A percentile compares a stretch with the other conserved stretches of the same genome.
These are phyloP conservation scores for Atherinomorus stipes DNA, from an alignment of 2,113 vertebrate genomes.

Conservation along the genomic window DNA sequence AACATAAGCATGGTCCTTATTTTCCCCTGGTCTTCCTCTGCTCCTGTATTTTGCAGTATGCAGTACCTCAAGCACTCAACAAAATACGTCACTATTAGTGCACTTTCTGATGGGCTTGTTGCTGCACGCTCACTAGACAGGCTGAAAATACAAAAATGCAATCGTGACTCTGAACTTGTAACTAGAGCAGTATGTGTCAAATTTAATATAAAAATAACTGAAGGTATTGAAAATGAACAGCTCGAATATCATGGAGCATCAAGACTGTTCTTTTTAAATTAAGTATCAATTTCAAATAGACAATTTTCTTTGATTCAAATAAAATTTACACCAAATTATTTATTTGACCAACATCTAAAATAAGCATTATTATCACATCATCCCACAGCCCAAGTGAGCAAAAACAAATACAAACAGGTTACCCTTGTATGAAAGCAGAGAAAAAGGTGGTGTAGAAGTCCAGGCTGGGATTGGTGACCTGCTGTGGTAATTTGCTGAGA, in stretches of 20 bases:
- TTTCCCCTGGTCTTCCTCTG: conserved; percentile 76
- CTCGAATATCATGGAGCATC: too few species aligned
- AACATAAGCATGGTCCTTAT: conserved; percentile 88
- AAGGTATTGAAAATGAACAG: too few species aligned
- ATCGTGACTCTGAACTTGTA: too few species aligned
- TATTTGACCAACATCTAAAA: too few species aligned
- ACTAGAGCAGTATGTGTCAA: too few species aligned
- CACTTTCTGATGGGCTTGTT: conserved; percentile 88
- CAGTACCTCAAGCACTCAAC: conserved; percentile 92
- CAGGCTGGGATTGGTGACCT: conserved; percentile 84
- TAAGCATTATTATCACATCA: too few species aligned
- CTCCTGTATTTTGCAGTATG: conserved; percentile 82
- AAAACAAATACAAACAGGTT: conserved; percentile 28
- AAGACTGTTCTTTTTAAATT: too few species aligned
- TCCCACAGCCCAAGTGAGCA: too few species aligned
- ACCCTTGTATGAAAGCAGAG: conserved; percentile 89
- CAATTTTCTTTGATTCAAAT: too few species aligned
- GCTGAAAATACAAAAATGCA: conserved; percentile 71
- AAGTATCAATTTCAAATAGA: too few species aligned
- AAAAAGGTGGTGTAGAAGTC: conserved; percentile 91
- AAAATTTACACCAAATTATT: too few species aligned
- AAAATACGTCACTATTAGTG: conserved; percentile 86
- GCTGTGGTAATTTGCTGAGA: conserved; percentile 89
- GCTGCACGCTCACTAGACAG: conserved; percentile 87
- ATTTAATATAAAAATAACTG: too few species aligned